These are phyloP conservation scores for Apamea monoglypha DNA, from an alignment of 2,888 invertebrate species.

Conservation along the genomic window DNA sequence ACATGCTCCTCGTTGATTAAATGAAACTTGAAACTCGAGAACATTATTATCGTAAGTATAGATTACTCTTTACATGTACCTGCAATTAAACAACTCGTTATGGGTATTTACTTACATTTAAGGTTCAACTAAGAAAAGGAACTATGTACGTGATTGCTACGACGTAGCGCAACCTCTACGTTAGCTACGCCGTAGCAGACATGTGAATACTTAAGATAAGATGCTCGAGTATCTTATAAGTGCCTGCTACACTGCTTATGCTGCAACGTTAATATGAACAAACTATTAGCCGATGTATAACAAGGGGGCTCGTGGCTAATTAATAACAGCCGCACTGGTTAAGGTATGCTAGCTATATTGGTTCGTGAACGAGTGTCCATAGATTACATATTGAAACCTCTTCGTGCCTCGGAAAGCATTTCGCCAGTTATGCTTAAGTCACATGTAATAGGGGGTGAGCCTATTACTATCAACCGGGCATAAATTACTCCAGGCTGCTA, in stretches of 20 bases:
- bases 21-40: slow-evolving; percentile 13
- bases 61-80: neutral
- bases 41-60: slow-evolving; percentile 5
- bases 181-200: slow-evolving; percentile 38
- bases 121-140: neutral
- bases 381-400: neutral
- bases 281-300: neutral
- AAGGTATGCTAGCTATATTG: neutral
- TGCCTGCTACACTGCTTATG: neutral
- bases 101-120: neutral
- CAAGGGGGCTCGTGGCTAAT: neutral
- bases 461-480: too few relatives aligned
- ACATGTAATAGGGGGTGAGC: too few relatives aligned
- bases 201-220: neutral
- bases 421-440: too few relatives aligned
- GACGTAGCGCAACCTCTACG: slow-evolving; percentile 30
- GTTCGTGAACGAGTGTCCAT: neutral
- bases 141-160: slow-evolving; percentile 21
- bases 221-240: neutral
- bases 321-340: neutral
- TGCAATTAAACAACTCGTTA: neutral
- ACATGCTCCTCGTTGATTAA: slow-evolving; percentile 17
- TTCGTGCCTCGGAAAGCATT: neutral
- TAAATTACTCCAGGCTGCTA: too few relatives aligned
- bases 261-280: neutral